Conservation (phyloP, 2,888 invertebrate species). For the Xanthorhoe spadicearia region DNA sequence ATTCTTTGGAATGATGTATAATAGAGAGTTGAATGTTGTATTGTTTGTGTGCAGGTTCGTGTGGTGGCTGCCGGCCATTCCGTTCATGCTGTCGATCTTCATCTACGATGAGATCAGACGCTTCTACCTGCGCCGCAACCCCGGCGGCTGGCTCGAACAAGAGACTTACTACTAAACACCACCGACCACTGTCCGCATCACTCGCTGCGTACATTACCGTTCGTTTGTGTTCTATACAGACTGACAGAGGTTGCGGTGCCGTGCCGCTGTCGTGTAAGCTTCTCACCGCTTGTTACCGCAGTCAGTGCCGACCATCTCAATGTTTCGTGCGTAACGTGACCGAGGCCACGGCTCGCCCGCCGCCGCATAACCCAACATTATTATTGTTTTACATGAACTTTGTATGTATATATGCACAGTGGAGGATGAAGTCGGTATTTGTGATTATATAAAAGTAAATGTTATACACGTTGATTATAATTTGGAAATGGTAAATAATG, state of each 20-base stretch:
- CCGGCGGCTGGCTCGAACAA: constrained; percentile 99
- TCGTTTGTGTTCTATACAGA: constrained; percentile 78
- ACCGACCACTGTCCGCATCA: constrained; percentile 70
- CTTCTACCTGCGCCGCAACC: constrained; percentile 98
- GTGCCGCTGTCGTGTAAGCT: constrained; percentile 78
- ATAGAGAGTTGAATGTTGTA: neutral
- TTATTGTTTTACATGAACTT: constrained; percentile 64
- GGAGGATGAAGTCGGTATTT: constrained; percentile 72
- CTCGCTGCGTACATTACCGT: constrained; percentile 74
- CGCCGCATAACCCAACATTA: constrained; percentile 42
- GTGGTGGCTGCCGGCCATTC: constrained; percentile 99
- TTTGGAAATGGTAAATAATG: constrained; percentile 71
- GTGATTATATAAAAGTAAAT: constrained; percentile 70
- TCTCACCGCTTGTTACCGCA: constrained; percentile 78
- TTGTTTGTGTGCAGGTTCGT: constrained; percentile 89
- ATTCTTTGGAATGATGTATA: neutral
- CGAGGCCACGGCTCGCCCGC: constrained; percentile 55
- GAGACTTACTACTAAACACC: constrained; percentile 97
- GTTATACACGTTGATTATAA: constrained; percentile 62
- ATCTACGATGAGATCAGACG: constrained; percentile 99
- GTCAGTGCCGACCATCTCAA: constrained; percentile 39
- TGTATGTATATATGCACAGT: constrained; percentile 82
- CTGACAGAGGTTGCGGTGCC: constrained; percentile 75
- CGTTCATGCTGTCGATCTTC: constrained; percentile 99
- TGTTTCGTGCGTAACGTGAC: constrained; percentile 55